Evolutionary conservation across 2,888 invertebrate genomes (phyloP), one percentile per base, ranked within the genome.

Genomic region (Idaea straminata): DNA sequence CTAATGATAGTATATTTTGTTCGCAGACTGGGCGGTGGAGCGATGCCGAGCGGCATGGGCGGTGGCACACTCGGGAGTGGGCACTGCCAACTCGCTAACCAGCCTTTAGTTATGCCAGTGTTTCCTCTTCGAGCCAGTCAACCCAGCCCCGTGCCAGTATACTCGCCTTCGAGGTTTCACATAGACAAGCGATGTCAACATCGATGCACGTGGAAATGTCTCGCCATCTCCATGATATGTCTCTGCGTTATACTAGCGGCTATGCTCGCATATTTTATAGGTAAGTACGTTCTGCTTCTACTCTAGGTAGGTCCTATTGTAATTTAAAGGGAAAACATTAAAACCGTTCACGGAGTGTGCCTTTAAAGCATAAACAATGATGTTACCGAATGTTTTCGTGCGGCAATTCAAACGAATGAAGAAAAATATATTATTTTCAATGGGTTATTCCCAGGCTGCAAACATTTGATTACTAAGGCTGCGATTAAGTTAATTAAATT

Each of bases 171-270:
- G 86, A 96, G 98, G 90, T 98, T 98, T 94, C 97, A 97, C 94
- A 97, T 98, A 94, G 97, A 98, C 94, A 98, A 98, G 92, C 95
- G 97, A 78, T 98, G 97, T 93, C 97, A 97, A 89, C 97, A 97
- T 89, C 95, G 97, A 78, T 98, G 98, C 94, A 97, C 98, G 86
- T 99, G 99, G 99, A 98, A 98, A 93, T 98, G 98, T 91, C 96
- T 97, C 88, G 97, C 98, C 89, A 97, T 99, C 89, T 96, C 97
- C 81, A 96, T 98, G 92, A 97, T 98, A 89, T 95, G 98, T 86
- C 94, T 98, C 82, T 96, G 97, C 84, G 97, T 98, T 84, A 96
- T 97, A 81, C 95, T 98, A 83, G 96, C 97, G 81, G 98, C 98
- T 77, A 98, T 98, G 96, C 95, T 98, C 88, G 97, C 97, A 80